Conservation (phyloP, 2,113 vertebrate species). For the Oophaga pumilio region DNA sequence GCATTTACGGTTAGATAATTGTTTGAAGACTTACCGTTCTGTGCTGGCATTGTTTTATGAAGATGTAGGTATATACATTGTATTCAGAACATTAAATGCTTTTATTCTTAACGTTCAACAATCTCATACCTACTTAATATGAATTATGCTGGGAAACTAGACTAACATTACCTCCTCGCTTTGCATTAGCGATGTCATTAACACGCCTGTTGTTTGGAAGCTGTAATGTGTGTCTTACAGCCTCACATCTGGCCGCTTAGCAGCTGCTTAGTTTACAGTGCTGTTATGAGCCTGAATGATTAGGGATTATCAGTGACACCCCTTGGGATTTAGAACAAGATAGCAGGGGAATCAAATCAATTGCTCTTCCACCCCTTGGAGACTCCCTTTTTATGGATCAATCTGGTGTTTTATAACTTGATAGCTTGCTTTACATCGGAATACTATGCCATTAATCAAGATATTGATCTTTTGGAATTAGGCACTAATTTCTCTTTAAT, state of each 20-base stretch:
- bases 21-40: neutral
- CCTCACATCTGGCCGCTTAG: slow-evolving; percentile 45
- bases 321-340: slow-evolving; percentile 25
- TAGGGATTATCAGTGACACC: slow-evolving; percentile 37
- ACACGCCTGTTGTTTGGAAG: neutral
- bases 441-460: neutral
- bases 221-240: slow-evolving; percentile 21
- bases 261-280: slow-evolving; percentile 45
- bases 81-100: neutral
- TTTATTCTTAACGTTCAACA: neutral
- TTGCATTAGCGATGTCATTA: neutral
- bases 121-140: neutral
- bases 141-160: neutral
- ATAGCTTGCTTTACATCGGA: neutral
- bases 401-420: neutral
- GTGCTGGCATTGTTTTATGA: neutral
- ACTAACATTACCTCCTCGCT: neutral
- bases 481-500: neutral
- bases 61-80: neutral
- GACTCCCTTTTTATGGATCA: neutral
- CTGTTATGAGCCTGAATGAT: slow-evolving; percentile 46
- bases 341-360: slow-evolving; percentile 30
- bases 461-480: neutral
- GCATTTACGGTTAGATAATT: neutral
- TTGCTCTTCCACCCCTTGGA: slow-evolving; percentile 14